Conservation (phyloP, 2,113 vertebrate genomes). For the Lophius piscatorius region DNA sequence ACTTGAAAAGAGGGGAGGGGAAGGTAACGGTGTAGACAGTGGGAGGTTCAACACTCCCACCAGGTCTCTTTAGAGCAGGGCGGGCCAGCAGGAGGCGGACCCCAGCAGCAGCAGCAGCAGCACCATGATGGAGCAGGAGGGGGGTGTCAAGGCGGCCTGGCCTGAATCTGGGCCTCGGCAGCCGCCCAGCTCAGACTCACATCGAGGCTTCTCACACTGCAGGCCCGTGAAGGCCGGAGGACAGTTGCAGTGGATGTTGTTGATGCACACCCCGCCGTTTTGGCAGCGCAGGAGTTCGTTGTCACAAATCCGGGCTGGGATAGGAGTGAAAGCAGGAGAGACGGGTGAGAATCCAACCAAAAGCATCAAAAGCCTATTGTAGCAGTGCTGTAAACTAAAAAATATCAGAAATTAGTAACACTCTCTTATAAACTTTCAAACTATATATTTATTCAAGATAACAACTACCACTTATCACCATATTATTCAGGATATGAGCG, state of each 20-base stretch:
- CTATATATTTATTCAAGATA: no score
- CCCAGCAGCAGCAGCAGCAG: constrained; percentile 77
- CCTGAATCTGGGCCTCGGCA: constrained; percentile 79
- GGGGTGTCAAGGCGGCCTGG: constrained; percentile 32
- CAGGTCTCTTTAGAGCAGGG: constrained; percentile 63
- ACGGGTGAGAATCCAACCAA: constrained; percentile 30
- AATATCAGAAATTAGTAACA: no score
- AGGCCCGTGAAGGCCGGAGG: constrained; percentile 86
- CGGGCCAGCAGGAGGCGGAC: constrained; percentile 54
- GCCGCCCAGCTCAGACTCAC: constrained; percentile 85
- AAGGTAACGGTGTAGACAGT: constrained; percentile 29
- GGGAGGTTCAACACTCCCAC: constrained; percentile 39
- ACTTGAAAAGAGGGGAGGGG: constrained; percentile 33
- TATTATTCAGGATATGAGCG: constrained; percentile 28
- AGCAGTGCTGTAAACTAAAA: no score
- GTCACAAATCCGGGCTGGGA: constrained; percentile 93
- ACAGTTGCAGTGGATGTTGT: constrained; percentile 91
- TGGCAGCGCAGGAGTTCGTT: constrained; percentile 95
- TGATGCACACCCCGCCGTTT: constrained; percentile 92
- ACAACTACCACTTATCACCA: no score
- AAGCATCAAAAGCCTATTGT: background rate
- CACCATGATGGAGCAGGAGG: constrained; percentile 13
- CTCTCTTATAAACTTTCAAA: no score
- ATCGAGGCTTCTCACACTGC: constrained; percentile 89
- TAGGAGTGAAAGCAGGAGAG: constrained; percentile 43